Evolutionary conservation across 2,113 vertebrate species (phyloP), one percentile per base, ranked within the genome.

Genomic region (Promerops cafer): DNA sequence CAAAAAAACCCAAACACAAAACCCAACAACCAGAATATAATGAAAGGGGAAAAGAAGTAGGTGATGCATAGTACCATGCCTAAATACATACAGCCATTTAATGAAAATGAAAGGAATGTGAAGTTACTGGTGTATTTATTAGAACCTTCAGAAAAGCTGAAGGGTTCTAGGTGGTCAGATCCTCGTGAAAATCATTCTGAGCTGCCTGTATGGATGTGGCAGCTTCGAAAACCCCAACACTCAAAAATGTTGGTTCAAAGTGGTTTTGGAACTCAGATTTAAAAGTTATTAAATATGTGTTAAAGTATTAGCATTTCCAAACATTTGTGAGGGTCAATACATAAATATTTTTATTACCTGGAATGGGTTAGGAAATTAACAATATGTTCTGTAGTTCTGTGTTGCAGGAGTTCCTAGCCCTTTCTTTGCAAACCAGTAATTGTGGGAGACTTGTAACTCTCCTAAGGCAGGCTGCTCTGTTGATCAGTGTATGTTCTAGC

Each of bases 381-480:
- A 71, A 11, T 53, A 37, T 47, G 10, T 53, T 71, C 40, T 4
- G 1, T 23, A 72, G 44, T 27, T 76, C 47, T 85, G 19, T 33
- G 1, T 31, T 77, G 20, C 1, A 6, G 30, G 18, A 76, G 8
- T 65, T 76, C 24, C 11, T 42, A 50, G 15, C 30, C 35, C 22
- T 80, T 82, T 44, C 35, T 82, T 37, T 82, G 65, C 22, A 89
- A 79, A 81, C 2, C 11, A 14, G 45, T 52, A 26, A 9, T 7
- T 52, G 7, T 60, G 44, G 40, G 22, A 85, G 11, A 26, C 57
- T 44, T 57, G 28, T 11, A 13, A 9, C 20, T 64, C n/a, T 31
- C 1, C 28, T 66, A 21, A 50, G 35, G 8, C 1, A 59, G 37
- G 23, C n/a, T 4, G 7, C 37, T 74, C 0, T 28, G 1, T 10